Conservation (phyloP, 2,888 invertebrate genomes). For the Aspidiotus destructor region DNA sequence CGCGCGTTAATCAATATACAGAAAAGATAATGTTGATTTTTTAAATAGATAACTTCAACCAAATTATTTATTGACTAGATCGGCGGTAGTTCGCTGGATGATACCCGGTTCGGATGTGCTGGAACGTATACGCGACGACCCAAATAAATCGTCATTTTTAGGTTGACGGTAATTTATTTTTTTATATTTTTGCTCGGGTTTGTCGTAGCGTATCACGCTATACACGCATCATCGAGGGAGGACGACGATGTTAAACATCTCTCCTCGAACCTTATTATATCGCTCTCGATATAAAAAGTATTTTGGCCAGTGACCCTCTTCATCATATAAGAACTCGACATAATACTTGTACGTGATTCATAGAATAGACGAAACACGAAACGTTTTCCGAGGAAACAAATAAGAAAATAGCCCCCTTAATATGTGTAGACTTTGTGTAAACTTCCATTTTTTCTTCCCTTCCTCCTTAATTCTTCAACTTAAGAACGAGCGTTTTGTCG, state of each 20-base stretch:
- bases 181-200: too few species aligned
- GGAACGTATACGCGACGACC: slow-evolving; percentile 17
- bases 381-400: slow-evolving; percentile 10
- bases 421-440: too few species aligned
- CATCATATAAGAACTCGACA: background rate
- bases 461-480: too few species aligned
- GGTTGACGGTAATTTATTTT: slow-evolving; percentile 24
- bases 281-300: background rate
- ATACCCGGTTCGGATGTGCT: slow-evolving; percentile 26
- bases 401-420: too few species aligned
- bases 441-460: too few species aligned
- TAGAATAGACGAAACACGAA: slow-evolving; percentile 18
- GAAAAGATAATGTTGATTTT: slow-evolving; percentile 7
- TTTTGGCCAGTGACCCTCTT: slow-evolving; percentile 29
- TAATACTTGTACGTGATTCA: slow-evolving; percentile 26
- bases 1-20: background rate
- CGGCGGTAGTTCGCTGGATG: background rate
- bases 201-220: background rate
- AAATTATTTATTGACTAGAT: background rate
- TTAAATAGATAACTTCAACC: background rate
- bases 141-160: slow-evolving; percentile 14
- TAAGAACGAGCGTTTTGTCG: too few species aligned
- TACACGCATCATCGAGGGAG: slow-evolving; percentile 14
- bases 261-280: slow-evolving; percentile 2
- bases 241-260: slow-evolving; percentile 15